Conservation (phyloP, 2,797 vertebrate species). For the Liasis olivaceus region DNA sequence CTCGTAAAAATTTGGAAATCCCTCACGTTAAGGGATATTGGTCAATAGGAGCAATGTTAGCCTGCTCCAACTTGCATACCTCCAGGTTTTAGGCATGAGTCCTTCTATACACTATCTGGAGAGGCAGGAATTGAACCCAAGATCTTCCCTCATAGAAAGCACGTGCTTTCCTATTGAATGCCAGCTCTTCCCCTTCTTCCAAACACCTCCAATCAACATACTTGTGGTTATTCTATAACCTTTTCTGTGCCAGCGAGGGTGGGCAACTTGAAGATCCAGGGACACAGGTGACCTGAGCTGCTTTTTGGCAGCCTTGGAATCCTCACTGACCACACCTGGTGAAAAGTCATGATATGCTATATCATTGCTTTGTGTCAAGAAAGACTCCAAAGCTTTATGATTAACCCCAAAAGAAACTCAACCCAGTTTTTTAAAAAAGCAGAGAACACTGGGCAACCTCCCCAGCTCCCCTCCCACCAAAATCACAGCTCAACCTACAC, state of each 20-base stretch:
- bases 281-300: background rate
- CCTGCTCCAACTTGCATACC: background rate
- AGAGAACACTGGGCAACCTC: background rate
- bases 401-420: background rate
- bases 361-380: background rate
- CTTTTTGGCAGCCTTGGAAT: background rate
- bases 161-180: background rate
- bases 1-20: background rate
- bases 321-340: background rate
- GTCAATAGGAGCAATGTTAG: background rate
- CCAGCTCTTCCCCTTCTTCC: background rate
- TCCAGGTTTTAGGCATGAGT: background rate
- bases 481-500: background rate
- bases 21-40: background rate
- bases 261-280: background rate
- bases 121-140: slow-evolving; percentile 20
- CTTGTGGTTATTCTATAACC: background rate
- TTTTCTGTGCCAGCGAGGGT: background rate
- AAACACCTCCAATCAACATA: background rate
- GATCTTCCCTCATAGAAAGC: background rate
- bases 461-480: background rate
- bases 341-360: background rate
- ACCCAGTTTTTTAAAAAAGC: background rate
- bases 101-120: background rate
- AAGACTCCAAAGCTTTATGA: background rate